phyloP scores from a whole-genome alignment of 37 sponge, comb jelly and placozoan genomes.

The Ephydatia muelleri region DNA sequence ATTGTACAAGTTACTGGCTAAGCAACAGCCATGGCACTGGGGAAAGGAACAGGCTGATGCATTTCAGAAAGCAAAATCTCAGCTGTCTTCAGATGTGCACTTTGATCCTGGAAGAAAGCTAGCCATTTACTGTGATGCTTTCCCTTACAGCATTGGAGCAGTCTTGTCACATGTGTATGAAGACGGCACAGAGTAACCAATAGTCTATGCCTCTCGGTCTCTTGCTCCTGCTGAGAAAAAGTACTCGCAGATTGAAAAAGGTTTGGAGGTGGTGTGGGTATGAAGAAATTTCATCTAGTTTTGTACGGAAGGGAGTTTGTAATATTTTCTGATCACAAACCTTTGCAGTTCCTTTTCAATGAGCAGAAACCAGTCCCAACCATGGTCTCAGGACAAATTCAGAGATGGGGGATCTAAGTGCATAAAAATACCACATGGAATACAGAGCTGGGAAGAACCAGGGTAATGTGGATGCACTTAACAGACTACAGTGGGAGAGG shows the following conservation, averaged over 20 bases:
- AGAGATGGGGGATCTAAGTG: conserved; percentile 41
- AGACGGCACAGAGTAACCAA: conserved; percentile 21
- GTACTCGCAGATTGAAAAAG: conserved; percentile 38
- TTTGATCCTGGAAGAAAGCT: background rate
- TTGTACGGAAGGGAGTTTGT: conserved; percentile 13
- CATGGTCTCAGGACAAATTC: conserved; percentile 36
- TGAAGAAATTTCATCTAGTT: conserved; percentile 26
- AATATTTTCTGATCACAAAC: conserved; percentile 47
- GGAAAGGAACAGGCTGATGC: conserved; percentile 19
- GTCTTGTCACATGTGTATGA: conserved; percentile 34
- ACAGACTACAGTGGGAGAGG: conserved; percentile 16
- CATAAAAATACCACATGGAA: conserved; percentile 28
- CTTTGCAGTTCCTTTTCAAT: conserved; percentile 26
- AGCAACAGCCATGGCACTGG: conserved; percentile 29
- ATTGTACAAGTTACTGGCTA: conserved; percentile 25
- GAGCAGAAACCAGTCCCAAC: conserved; percentile 11
- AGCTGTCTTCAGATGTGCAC: background rate
- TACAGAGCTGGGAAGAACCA: conserved; percentile 33
- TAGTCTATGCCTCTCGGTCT: conserved; percentile 26
- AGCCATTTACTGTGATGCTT: conserved; percentile 26
- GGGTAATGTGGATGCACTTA: conserved; percentile 39
- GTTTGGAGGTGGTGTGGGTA: conserved; percentile 28
- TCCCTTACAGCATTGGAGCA: conserved; percentile 45
- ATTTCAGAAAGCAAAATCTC: conserved; percentile 42
- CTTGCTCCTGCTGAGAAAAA: conserved; percentile 17